These are phyloP conservation scores for Flabesymbios commensalis DNA, from an alignment of 2,888 invertebrate species.

Conservation along the genomic window DNA sequence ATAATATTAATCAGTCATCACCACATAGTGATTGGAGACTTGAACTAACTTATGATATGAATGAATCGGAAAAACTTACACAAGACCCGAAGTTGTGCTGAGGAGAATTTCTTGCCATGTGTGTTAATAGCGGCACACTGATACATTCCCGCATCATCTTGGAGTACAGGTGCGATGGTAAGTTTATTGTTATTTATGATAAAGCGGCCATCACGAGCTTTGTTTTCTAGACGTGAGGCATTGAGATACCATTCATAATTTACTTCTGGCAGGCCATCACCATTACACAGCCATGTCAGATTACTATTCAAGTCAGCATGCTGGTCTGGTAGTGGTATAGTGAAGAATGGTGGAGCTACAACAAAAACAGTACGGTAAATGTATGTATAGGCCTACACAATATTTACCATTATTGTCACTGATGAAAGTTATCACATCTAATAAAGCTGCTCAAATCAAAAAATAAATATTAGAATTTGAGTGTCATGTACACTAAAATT, in stretches of 20 bases:
- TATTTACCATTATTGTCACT: no score
- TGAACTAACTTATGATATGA: no score
- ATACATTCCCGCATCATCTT: slow-evolving; percentile 89
- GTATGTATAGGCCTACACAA: not conserved
- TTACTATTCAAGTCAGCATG: slow-evolving; percentile 48
- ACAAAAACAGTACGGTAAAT: not conserved
- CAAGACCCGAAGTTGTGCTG: slow-evolving; percentile 85
- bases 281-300: slow-evolving; percentile 53
- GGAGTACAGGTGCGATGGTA: slow-evolving; percentile 39
- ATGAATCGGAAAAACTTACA: no score
- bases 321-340: slow-evolving; percentile 46
- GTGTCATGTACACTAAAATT: no score
- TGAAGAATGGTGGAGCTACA: slow-evolving; percentile 52
- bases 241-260: slow-evolving; percentile 49
- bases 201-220: slow-evolving; percentile 13
- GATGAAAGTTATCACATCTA: no score
- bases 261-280: slow-evolving; percentile 45
- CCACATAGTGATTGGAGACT: no score
- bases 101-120: slow-evolving; percentile 77
- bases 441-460: no score
- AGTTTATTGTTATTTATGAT: slow-evolving; percentile 25
- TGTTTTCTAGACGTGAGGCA: slow-evolving; percentile 15
- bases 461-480: no score
- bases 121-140: slow-evolving; percentile 91
- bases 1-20: no score